Evolutionary conservation across 2,797 vertebrate species (phyloP).

Genomic region (Lepidocolaptes lacrymiger): DNA sequence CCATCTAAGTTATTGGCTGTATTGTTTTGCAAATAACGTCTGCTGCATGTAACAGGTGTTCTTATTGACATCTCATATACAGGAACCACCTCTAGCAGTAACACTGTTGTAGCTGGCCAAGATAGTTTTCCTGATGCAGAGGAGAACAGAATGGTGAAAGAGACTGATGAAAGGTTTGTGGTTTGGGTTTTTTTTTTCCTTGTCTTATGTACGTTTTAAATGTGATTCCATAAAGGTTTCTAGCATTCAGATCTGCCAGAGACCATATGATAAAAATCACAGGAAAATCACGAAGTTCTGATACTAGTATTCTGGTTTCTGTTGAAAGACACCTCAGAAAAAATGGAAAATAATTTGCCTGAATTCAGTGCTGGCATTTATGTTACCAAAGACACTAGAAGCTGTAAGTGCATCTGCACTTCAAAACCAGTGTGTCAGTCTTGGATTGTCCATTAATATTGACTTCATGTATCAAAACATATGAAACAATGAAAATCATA

Average conservation of each 20-base stretch:
- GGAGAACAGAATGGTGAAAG: constrained; percentile 88
- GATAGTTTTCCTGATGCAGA: constrained; percentile 90
- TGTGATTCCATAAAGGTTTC: neutral
- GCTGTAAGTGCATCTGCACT: neutral
- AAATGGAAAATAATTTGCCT: neutral
- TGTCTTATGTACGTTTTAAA: neutral
- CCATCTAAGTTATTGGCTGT: neutral
- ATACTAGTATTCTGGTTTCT: neutral
- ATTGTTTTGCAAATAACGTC: neutral
- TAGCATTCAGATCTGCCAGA: neutral
- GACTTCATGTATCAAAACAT: neutral
- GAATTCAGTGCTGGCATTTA: neutral
- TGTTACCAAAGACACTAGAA: neutral
- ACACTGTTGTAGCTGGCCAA: constrained; percentile 94
- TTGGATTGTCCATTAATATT: neutral
- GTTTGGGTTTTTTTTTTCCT: neutral
- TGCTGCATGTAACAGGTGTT: neutral
- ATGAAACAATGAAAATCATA: neutral
- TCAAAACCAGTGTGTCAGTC: neutral
- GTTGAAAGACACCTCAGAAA: neutral
- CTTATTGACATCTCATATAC: neutral
- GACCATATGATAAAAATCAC: neutral
- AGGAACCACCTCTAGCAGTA: constrained; percentile 98
- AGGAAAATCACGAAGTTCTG: neutral
- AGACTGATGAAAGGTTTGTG: constrained; percentile 91